A percentile compares a stretch with the other conserved stretches of the same genome.
Conservation (phyloP, 2,888 invertebrate species). For the Tridacna crocea region DNA sequence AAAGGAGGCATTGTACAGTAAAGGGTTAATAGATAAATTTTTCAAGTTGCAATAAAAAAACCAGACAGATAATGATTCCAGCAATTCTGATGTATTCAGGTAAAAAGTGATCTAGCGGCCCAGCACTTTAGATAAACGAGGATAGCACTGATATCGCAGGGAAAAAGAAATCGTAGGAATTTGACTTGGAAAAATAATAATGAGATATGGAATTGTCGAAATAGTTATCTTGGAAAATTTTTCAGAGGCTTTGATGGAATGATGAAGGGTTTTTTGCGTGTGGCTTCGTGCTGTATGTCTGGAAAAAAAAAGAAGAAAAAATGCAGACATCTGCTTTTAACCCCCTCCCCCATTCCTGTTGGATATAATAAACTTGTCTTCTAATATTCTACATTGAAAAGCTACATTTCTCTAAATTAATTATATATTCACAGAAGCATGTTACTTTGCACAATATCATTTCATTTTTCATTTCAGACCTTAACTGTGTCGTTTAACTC, state of each 20-base stretch:
- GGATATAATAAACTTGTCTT: too few species aligned
- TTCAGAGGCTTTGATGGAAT: conserved; percentile 24
- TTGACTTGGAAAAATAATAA: conserved; percentile 26
- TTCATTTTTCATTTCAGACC: too few species aligned
- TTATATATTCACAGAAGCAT: too few species aligned
- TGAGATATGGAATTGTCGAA: conserved; percentile 27
- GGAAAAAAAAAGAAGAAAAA: background rate
- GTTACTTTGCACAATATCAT: too few species aligned
- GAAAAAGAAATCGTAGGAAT: conserved; percentile 20
- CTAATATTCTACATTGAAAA: too few species aligned
- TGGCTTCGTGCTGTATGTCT: background rate
- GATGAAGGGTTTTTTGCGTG: conserved; percentile 22
- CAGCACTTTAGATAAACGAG: conserved; percentile 52
- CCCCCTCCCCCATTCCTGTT: too few species aligned
- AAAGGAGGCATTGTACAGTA: too few species aligned
- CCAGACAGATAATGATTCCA: conserved; percentile 30
- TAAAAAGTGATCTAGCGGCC: conserved; percentile 32
- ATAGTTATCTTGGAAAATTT: conserved; percentile 21
- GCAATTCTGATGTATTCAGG: conserved; percentile 10
- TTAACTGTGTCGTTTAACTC: too few species aligned
- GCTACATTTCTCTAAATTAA: too few species aligned
- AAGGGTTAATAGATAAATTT: background rate
- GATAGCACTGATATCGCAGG: conserved; percentile 11
- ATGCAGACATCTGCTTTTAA: background rate
- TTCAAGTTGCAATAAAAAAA: conserved; percentile 33